Evolutionary conservation across 2,888 invertebrate genomes (phyloP).

Genomic region (Diadegma fenestrale): DNA sequence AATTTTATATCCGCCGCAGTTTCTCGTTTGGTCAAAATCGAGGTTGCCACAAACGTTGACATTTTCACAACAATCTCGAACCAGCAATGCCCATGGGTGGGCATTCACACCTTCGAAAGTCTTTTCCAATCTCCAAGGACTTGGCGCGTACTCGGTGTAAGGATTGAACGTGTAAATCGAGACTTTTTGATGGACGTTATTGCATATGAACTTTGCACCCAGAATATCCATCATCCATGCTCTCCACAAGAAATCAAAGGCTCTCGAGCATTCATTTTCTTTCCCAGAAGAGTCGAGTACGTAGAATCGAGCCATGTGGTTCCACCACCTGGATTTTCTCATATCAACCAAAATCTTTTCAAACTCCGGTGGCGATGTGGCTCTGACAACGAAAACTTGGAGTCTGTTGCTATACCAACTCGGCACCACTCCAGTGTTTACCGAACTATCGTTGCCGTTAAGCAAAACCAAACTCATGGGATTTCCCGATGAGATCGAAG

Average conservation of each 20-base stretch:
- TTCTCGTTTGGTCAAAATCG: constrained; percentile 31
- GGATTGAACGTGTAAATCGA: constrained; percentile 71
- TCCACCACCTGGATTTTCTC: constrained; percentile 70
- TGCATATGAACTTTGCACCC: constrained; percentile 65
- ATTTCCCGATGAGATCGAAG: neutral
- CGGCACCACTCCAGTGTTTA: neutral
- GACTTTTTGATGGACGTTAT: constrained; percentile 24
- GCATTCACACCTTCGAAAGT: neutral
- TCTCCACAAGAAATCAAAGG: constrained; percentile 53
- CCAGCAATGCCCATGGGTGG: constrained; percentile 48
- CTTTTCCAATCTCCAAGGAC: constrained; percentile 61
- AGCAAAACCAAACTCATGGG: constrained; percentile 15
- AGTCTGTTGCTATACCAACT: neutral
- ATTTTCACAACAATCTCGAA: neutral
- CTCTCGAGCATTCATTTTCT: constrained; percentile 60
- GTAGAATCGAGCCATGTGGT: constrained; percentile 62
- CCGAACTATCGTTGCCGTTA: neutral
- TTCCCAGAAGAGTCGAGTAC: constrained; percentile 49
- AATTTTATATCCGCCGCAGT: constrained; percentile 47
- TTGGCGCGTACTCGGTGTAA: constrained; percentile 59
- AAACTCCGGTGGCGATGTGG: neutral
- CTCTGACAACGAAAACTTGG: constrained; percentile 24
- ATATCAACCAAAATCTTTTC: neutral
- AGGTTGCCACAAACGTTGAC: constrained; percentile 14
- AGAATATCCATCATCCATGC: constrained; percentile 69